These are phyloP conservation scores for Dromas ardeola DNA, from an alignment of 2,113 vertebrate species.

Conservation along the genomic window DNA sequence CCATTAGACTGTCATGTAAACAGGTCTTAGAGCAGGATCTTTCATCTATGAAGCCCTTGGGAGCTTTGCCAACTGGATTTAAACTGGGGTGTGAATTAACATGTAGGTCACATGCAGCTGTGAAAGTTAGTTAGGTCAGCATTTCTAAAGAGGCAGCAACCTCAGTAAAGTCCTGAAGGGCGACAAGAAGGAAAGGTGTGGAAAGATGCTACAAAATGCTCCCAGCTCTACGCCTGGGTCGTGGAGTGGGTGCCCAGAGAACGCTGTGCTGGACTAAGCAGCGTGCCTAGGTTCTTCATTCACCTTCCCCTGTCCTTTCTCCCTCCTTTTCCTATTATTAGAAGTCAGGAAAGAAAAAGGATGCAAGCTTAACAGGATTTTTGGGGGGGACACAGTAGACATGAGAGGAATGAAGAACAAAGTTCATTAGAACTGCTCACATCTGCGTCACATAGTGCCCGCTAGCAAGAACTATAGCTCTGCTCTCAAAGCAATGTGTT, in stretches of 20 bases:
- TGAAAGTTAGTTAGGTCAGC: neutral
- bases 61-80: neutral
- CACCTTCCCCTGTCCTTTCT: neutral
- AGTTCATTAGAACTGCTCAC: neutral
- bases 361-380: neutral
- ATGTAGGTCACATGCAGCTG: neutral
- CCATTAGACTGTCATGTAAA: neutral
- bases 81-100: neutral
- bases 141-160: neutral
- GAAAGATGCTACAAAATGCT: neutral
- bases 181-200: neutral
- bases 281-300: neutral
- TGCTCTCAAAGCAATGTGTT: neutral
- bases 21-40: neutral
- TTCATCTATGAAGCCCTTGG: neutral
- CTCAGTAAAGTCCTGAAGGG: neutral
- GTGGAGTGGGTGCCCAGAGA: neutral
- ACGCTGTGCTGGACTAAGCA: neutral
- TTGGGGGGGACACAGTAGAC: fast-evolving
- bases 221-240: neutral
- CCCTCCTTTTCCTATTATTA: neutral
- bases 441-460: neutral
- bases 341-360: neutral
- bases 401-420: neutral
- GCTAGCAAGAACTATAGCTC: neutral